These are phyloP conservation scores for Drosophila mauritiana DNA, from an alignment of 1,140 invertebrate species.

Conservation along the genomic window DNA sequence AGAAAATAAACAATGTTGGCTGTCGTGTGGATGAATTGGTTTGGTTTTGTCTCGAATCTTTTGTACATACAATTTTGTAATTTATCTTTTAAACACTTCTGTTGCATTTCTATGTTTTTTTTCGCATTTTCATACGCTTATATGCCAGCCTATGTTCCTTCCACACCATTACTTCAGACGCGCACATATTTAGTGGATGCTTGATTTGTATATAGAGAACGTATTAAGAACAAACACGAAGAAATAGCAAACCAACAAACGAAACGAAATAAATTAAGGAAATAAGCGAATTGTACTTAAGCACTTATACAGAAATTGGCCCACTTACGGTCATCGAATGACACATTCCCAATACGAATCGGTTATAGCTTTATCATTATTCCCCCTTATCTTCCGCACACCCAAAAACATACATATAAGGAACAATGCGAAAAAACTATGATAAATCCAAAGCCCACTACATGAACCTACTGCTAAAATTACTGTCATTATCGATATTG, in stretches of 20 bases:
- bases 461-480: constrained; percentile 18
- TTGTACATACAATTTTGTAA: constrained; percentile 3
- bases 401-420: constrained; percentile 3
- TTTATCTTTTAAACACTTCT: background rate
- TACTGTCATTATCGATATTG: constrained; percentile 17
- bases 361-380: constrained; percentile 15
- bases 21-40: constrained; percentile 1
- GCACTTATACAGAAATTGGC: constrained; percentile 32
- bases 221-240: constrained; percentile 9
- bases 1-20: constrained; percentile 12
- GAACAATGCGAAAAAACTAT: constrained; percentile 8
- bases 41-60: background rate
- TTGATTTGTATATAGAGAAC: constrained; percentile 39
- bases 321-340: constrained; percentile 33
- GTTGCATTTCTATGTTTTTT: constrained; percentile 9
- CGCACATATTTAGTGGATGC: constrained; percentile 10
- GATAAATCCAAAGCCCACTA: constrained; percentile 5
- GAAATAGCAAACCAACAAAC: constrained; percentile 11
- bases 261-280: constrained; percentile 10
- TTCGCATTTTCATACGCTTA: background rate
- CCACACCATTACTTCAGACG: background rate
- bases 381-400: background rate
- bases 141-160: constrained; percentile 3
- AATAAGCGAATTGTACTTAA: constrained; percentile 45
- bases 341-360: constrained; percentile 1